phyloP scores from a whole-genome alignment of 1,140 invertebrate species.

The Dendroctonus valens region DNA sequence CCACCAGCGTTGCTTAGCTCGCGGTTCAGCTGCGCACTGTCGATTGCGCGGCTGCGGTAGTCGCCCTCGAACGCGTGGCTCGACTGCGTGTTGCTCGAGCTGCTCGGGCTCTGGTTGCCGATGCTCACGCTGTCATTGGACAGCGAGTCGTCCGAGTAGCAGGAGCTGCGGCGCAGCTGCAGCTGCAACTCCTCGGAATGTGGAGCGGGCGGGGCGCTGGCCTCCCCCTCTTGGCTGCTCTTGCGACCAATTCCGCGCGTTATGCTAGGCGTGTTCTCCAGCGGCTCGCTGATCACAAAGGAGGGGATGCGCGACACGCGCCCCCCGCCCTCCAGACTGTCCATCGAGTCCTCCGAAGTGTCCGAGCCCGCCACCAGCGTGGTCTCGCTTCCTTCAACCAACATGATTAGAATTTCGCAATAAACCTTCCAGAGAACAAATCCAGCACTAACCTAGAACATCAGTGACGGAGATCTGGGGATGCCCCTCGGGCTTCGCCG shows the following conservation, averaged over 20 bases:
- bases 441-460: slow-evolving; percentile 60
- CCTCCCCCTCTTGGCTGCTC: slow-evolving; percentile 58
- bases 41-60: slow-evolving; percentile 32
- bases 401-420: not conserved
- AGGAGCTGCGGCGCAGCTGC: slow-evolving; percentile 58
- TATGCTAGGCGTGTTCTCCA: slow-evolving; percentile 74
- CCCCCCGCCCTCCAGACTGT: slow-evolving; percentile 57
- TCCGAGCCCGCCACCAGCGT: slow-evolving; percentile 69
- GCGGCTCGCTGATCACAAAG: slow-evolving; percentile 58
- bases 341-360: slow-evolving; percentile 62
- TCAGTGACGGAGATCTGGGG: slow-evolving; percentile 91
- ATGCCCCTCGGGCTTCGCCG: slow-evolving; percentile 49
- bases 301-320: slow-evolving; percentile 44
- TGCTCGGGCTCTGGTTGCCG: slow-evolving; percentile 47
- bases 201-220: slow-evolving; percentile 14
- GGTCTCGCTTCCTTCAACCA: slow-evolving; percentile 61
- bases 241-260: slow-evolving; percentile 74
- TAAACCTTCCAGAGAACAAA: not conserved
- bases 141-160: slow-evolving; percentile 66
- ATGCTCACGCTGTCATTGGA: slow-evolving; percentile 57
- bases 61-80: slow-evolving; percentile 42
- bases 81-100: slow-evolving; percentile 46
- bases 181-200: slow-evolving; percentile 44
- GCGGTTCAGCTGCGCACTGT: slow-evolving; percentile 37
- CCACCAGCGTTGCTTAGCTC: slow-evolving; percentile 39